phyloP scores from a whole-genome alignment of 1,140 invertebrate species.

The Pogonognathellus flavescens region DNA sequence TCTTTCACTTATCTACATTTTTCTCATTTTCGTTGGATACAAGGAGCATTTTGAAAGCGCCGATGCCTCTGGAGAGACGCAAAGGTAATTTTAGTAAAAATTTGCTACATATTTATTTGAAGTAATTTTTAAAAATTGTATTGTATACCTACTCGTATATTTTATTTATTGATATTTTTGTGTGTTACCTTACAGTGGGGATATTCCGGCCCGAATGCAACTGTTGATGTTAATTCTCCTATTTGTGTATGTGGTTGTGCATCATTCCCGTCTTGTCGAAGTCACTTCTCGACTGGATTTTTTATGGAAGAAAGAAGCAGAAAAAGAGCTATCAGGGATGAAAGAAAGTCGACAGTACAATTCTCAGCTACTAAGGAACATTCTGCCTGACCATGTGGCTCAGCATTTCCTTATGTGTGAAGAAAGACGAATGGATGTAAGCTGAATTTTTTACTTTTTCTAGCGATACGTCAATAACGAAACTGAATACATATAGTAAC shows the following conservation, averaged over 20 bases:
- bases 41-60: slow-evolving; percentile 69
- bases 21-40: slow-evolving; percentile 78
- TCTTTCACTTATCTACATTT: slow-evolving; percentile 80
- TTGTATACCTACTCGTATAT: too few relatives aligned
- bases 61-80: neutral
- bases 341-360: slow-evolving; percentile 88
- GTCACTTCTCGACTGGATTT: slow-evolving; percentile 92
- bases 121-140: too few relatives aligned
- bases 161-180: slow-evolving; percentile 68
- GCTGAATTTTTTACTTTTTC: neutral
- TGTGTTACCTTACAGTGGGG: slow-evolving; percentile 68
- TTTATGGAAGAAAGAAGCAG: slow-evolving; percentile 89
- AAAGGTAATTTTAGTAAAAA: neutral
- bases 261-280: slow-evolving; percentile 91
- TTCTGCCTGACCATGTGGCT: slow-evolving; percentile 96
- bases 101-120: too few relatives aligned
- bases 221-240: slow-evolving; percentile 81
- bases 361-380: slow-evolving; percentile 89
- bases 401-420: slow-evolving; percentile 86
- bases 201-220: slow-evolving; percentile 68
- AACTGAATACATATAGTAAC: too few relatives aligned
- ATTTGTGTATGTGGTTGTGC: slow-evolving; percentile 89
- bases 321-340: slow-evolving; percentile 92
- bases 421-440: slow-evolving; percentile 67
- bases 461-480: too few relatives aligned